phyloP scores from a whole-genome alignment of 2,113 vertebrate genomes.

The Rhabdomys dilectus region DNA sequence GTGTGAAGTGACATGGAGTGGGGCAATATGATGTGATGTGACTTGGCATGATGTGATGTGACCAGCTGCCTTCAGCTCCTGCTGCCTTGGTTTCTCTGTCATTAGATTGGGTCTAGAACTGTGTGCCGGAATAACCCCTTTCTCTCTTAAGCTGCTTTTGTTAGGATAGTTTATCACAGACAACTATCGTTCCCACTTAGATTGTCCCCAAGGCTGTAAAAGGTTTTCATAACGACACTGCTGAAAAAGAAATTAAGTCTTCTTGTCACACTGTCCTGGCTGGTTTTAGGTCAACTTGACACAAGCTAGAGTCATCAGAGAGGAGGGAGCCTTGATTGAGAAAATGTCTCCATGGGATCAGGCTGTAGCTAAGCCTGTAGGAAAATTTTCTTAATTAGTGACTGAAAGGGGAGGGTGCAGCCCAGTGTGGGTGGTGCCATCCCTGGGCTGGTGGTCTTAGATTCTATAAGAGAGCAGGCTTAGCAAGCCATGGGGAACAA shows the following conservation, averaged over 20 bases:
- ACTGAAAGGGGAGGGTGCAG: background rate
- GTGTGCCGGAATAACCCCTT: background rate
- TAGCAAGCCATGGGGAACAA: background rate
- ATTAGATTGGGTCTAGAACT: background rate
- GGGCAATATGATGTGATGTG: background rate
- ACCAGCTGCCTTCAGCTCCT: background rate
- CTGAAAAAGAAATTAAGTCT: conserved; percentile 4
- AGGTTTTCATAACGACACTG: background rate
- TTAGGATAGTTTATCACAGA: background rate
- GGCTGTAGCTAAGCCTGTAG: background rate
- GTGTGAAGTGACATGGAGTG: background rate
- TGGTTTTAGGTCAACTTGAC: background rate
- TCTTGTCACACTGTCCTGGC: background rate
- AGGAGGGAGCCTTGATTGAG: background rate
- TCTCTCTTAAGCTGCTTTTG: background rate
- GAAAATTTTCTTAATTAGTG: background rate
- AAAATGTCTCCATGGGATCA: background rate
- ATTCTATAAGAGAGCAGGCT: background rate
- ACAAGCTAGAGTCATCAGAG: background rate
- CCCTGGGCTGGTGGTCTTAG: background rate
- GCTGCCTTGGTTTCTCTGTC: background rate
- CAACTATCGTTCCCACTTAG: background rate
- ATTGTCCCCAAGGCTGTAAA: background rate
- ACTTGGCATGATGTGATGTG: background rate
- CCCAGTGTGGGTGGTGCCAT: background rate